Base-by-base conservation (phyloP, 2,113 vertebrate species). In the Gracilinanus agilis region DNA sequence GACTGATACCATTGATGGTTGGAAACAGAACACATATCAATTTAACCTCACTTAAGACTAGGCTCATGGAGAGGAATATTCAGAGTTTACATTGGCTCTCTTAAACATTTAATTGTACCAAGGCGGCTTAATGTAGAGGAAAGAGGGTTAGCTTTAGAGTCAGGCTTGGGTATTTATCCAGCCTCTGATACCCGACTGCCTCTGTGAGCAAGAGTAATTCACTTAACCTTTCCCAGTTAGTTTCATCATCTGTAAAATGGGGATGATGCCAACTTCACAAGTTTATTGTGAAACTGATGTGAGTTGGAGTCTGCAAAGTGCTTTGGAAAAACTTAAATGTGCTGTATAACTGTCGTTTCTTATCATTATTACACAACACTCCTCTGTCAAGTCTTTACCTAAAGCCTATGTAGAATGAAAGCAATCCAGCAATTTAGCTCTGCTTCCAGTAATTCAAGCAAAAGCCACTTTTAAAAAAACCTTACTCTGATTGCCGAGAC, bases 11-110 rank as follows among this genome's bases (percentile, higher is more conserved):
- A 67, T 34, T 21, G 44, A 27, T 9, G 83, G 88, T 54, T 58
- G 88, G 67, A 93, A 34, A 53, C 88, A 49, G 53, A 54, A 88
- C 10, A 34, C 2, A 90, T 54, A 24, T 44, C 10, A 25, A 49
- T 40, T 54, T 40, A 40, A n/a, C 75, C 44, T 25, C 34, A 89
- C 89, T 90, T 29, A 75, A 90, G 92, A 94, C n/a, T 53, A 91
- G 44, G 16, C 44, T 93, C 49, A 56, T 56, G 54, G 92, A 93
- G 93, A 96, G 91, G 88, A 89, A 83, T 58, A 67, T 0, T 58
- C 25, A 83, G n/a, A 83, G 40, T 83, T 40, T 19, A 34, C n/a
- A 83, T 19, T 23, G n/a, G n/a, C n/a, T 40, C 67, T 23, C 40
- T 83, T 83, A 40, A 83, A 83, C 40, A 19, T 40, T 40, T 40